These are phyloP conservation scores for Pyrgilauda ruficollis DNA, from an alignment of 2,113 vertebrate species.

Conservation along the genomic window DNA sequence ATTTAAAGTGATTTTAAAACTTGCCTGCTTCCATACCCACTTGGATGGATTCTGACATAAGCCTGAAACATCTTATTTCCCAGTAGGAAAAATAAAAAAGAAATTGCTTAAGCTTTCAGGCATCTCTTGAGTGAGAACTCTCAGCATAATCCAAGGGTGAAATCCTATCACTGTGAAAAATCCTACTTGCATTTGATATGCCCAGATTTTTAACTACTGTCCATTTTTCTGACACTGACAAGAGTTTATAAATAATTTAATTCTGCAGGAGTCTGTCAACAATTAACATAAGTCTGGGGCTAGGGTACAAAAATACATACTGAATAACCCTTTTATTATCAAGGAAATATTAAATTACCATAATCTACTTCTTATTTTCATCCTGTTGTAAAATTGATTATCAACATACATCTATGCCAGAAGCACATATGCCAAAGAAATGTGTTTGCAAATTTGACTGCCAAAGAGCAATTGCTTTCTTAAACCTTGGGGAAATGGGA, in stretches of 20 bases:
- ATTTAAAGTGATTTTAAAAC: constrained; percentile 39
- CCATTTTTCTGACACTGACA: not conserved
- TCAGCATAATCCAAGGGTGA: not conserved
- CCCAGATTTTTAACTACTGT: not conserved
- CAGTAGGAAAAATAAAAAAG: not conserved
- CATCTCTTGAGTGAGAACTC: not conserved
- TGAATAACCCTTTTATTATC: not conserved
- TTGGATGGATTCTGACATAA: constrained; percentile 27
- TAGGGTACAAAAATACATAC: not conserved
- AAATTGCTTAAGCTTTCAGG: not conserved
- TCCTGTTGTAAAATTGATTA: not conserved
- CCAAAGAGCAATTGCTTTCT: not conserved
- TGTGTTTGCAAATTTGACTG: not conserved
- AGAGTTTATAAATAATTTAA: not conserved
- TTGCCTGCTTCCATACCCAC: not conserved
- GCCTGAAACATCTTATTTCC: not conserved
- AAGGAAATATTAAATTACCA: not conserved
- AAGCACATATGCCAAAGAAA: not conserved
- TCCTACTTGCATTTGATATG: not conserved
- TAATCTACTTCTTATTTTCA: not conserved
- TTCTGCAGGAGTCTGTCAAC: not conserved
- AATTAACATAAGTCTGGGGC: not conserved
- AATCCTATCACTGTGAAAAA: not conserved
- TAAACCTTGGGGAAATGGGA: not conserved
- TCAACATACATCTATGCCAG: not conserved